Evolutionary conservation across 1,140 invertebrate genomes (phyloP), one percentile per base, ranked within the genome.

Genomic region (Laupala kohalensis): DNA sequence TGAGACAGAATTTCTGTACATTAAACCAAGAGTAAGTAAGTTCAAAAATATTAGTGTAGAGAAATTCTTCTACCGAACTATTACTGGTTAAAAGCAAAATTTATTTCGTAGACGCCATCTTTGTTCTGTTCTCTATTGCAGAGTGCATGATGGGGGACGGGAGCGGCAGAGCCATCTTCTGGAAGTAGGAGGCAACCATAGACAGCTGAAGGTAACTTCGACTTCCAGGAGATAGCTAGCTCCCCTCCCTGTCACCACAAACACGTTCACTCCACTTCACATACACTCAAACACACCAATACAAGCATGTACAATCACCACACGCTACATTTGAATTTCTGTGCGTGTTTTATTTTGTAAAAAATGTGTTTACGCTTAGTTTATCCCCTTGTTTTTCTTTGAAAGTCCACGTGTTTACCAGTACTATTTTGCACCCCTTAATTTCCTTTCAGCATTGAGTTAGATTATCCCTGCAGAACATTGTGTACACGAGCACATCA

Each of bases 171-270:
- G 72, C 69, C 81, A 82, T 83, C 82, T 83, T 83, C 83, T 85
- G 84, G 84, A 86, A 86, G 84, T 86, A 85, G 84, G 84, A 84
- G 83, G 81, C 81, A 82, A 81, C 81, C 78, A 80, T 82, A 80
- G 64, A 79, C 80, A 74, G 81, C 81, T 82, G 80, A 84, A 84
- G 83, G 84, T 84, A 85, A 84, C 83, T 82, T 83, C 82, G 81
- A 82, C 82, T 83, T 83, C 82, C 83, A 84, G 84, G 83, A 84
- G 83, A 84, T 83, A 84, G 82, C 81, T 84, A 84, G 81, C 81
- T 80, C 81, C 79, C 64, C 23, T 72, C 74, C 70, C 72, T 74
- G 74, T 73, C 53, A 28, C 25, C n/a, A 65, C 67, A 72, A 67
- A 63, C 69, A 25, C 26, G 69, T 67, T 70, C 53, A 64, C 65